phyloP scores from a whole-genome alignment of 2,113 vertebrate genomes.

The Sitta europaea region DNA sequence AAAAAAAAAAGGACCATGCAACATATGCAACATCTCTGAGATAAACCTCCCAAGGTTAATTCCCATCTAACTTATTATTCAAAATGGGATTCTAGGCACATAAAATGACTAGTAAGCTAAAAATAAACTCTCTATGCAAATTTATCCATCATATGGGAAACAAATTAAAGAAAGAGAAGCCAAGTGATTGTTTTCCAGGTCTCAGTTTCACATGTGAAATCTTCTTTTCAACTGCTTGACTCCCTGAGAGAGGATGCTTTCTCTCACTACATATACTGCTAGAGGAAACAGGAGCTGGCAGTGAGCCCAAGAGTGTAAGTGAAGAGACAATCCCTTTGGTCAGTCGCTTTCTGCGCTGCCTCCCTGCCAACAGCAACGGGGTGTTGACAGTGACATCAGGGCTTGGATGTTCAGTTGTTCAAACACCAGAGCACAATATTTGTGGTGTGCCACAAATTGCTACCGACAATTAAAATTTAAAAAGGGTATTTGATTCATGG shows the following conservation, averaged over 20 bases:
- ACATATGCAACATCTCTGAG: not conserved
- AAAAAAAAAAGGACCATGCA: no score
- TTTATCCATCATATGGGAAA: conserved; percentile 35
- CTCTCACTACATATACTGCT: not conserved
- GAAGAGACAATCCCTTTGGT: not conserved
- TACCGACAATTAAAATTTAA: not conserved
- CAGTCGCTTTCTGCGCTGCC: not conserved
- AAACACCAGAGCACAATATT: not conserved
- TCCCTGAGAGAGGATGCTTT: not conserved
- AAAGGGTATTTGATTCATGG: not conserved
- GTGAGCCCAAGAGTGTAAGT: not conserved
- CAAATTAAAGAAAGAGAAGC: conserved; percentile 5
- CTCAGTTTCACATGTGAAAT: conserved; percentile 48
- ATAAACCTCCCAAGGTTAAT: not conserved
- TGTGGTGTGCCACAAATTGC: not conserved
- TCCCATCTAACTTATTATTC: not conserved
- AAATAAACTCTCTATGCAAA: conserved; percentile 3
- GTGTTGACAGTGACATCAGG: not conserved
- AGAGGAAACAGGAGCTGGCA: conserved; percentile 20
- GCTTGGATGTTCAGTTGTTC: not conserved
- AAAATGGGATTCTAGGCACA: not conserved
- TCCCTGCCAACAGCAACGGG: not conserved
- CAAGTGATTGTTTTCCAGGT: conserved; percentile 40
- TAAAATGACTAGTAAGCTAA: not conserved
- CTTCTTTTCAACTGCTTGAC: conserved; percentile 39